Percentiles rank a stretch among this genome's conserved stretches.
Evolutionary conservation across 2,113 vertebrate genomes (phyloP).

Genomic region (Ammodytes marinus): DNA sequence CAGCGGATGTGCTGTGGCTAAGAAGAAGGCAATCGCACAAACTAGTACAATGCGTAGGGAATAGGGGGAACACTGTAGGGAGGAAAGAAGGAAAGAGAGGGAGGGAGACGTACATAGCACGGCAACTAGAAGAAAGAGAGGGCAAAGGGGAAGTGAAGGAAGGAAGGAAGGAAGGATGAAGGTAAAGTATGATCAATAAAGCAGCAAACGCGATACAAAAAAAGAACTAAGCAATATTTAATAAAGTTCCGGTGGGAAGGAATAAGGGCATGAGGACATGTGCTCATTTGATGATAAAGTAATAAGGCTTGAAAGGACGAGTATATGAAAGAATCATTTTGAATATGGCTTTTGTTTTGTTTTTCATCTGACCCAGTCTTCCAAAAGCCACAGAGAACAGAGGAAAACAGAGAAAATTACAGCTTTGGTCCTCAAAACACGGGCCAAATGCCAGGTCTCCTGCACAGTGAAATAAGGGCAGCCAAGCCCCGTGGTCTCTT

Average conservation of each 20-base stretch:
- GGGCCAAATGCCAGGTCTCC: slow-evolving; percentile 78
- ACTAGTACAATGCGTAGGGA: slow-evolving; percentile 48
- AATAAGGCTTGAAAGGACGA: slow-evolving; percentile 69
- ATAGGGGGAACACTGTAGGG: slow-evolving; percentile 38
- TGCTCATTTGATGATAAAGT: slow-evolving; percentile 78
- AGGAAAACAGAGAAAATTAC: slow-evolving; percentile 70
- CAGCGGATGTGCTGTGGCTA: slow-evolving; percentile 74
- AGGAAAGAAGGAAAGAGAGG: slow-evolving; percentile 14
- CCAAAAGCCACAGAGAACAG: slow-evolving; percentile 65
- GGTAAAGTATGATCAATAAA: slow-evolving; percentile 59
- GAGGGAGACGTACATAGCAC: slow-evolving; percentile 19
- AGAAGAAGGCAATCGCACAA: slow-evolving; percentile 68
- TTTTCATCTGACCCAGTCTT: slow-evolving; percentile 68
- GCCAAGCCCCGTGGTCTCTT: slow-evolving; percentile 67
- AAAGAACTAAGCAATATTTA: slow-evolving; percentile 51
- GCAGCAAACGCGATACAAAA: slow-evolving; percentile 32
- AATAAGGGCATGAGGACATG: slow-evolving; percentile 73
- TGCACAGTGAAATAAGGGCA: slow-evolving; percentile 74
- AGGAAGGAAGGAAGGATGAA: slow-evolving; percentile 41
- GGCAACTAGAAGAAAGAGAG: slow-evolving; percentile 16
- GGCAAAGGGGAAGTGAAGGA: slow-evolving; percentile 34
- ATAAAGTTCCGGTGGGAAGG: slow-evolving; percentile 62
- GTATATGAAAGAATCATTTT: slow-evolving; percentile 68
- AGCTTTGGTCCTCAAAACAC: slow-evolving; percentile 75
- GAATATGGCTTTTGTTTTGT: slow-evolving; percentile 74